These are phyloP conservation scores for Phyllostomus discolor DNA, from an alignment of 2,113 vertebrate genomes.

Conservation along the genomic window DNA sequence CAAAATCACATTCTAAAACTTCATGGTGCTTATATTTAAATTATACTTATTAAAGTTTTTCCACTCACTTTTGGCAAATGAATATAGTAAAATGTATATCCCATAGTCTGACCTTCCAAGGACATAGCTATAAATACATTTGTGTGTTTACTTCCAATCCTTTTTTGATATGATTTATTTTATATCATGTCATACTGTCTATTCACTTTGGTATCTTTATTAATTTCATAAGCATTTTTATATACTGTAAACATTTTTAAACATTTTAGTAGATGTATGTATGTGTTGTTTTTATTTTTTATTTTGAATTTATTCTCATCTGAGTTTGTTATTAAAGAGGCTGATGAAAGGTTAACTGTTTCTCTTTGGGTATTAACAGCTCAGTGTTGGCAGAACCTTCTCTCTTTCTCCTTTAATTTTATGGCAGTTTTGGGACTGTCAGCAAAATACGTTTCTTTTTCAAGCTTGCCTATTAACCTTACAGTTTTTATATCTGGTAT, in stretches of 20 bases:
- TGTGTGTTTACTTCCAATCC: not conserved
- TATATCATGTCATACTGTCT: not conserved
- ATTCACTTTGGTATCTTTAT: not conserved
- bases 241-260: slow-evolving; percentile 15
- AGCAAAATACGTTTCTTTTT: not conserved
- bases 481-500: not conserved
- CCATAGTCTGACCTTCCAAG: not conserved
- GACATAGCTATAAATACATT: not conserved
- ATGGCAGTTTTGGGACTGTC: not conserved
- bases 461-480: not conserved
- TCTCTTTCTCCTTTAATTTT: not conserved
- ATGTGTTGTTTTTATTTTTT: slow-evolving; percentile 15
- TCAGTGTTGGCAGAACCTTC: not conserved
- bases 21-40: not conserved
- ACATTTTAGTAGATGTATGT: not conserved
- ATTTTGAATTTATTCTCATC: slow-evolving; percentile 6
- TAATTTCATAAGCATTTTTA: not conserved
- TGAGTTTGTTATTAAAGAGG: slow-evolving; percentile 13
- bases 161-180: slow-evolving; percentile 25
- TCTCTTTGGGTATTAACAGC: slow-evolving; percentile 4
- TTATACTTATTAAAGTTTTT: not conserved
- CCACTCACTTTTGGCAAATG: not conserved
- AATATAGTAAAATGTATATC: not conserved
- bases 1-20: not conserved
- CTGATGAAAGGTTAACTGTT: not conserved